Percentiles rank a stretch among this genome's conserved stretches.
Conservation (phyloP, 1,140 invertebrate species). For the Listronotus oregonensis region DNA sequence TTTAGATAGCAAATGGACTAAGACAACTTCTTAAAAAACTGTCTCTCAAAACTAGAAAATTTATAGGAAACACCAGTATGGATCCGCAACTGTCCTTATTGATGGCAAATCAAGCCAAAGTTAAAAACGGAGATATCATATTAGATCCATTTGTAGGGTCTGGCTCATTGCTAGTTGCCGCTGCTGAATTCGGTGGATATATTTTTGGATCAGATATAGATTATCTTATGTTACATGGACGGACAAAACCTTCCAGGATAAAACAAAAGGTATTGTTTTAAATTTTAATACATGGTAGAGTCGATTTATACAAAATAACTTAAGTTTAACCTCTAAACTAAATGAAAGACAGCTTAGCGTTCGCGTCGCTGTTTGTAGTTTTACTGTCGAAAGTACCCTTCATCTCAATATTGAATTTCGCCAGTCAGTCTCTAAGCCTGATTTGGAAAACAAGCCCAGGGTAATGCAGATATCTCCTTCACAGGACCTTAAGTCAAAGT, state of each 20-base stretch:
- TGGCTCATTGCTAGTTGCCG: conserved; percentile 88
- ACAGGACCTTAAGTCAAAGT: no score
- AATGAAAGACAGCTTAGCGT: no score
- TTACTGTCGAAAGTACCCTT: no score
- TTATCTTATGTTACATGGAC: conserved; percentile 88
- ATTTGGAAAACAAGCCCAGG: no score
- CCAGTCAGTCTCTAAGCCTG: no score
- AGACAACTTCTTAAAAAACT: conserved; percentile 77
- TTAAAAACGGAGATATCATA: conserved; percentile 74
- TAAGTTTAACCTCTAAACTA: no score
- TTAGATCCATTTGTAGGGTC: conserved; percentile 96
- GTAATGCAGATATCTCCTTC: no score
- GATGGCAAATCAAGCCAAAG: conserved; percentile 91
- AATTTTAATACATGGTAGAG: no score
- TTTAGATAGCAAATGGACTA: conserved; percentile 79
- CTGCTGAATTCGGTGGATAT: conserved; percentile 88
- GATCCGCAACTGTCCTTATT: conserved; percentile 89
- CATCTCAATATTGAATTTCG: no score
- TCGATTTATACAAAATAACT: no score
- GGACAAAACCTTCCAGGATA: conserved; percentile 78
- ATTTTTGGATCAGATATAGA: conserved; percentile 94
- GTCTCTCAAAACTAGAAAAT: conserved; percentile 87
- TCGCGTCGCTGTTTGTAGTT: no score
- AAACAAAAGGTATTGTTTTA: conserved; percentile 67
- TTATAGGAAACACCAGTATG: conserved; percentile 98